Evolutionary conservation across 1,140 invertebrate genomes (phyloP).

Genomic region (Philopotamus ludificatus): DNA sequence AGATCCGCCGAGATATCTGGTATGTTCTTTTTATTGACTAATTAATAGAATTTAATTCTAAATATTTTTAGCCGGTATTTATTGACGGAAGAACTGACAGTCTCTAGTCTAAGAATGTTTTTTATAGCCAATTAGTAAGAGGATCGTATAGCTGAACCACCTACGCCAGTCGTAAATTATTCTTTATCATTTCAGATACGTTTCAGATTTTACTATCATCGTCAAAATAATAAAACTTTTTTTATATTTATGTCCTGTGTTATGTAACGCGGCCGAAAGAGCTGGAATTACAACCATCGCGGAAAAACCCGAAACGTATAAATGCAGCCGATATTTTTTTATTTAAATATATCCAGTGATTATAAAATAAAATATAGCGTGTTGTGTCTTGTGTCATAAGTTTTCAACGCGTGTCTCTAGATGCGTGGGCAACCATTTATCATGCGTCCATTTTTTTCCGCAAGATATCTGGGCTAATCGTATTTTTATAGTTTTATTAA

Average conservation of each 20-base stretch:
- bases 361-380: constrained; percentile 17
- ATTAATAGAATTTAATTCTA: background rate
- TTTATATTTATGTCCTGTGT: no score
- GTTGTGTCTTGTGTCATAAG: constrained; percentile 13
- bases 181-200: constrained; percentile 17
- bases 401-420: constrained; percentile 15
- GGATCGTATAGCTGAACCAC: constrained; percentile 15
- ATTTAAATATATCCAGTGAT: no score
- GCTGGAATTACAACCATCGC: no score
- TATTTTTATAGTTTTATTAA: constrained; percentile 21
- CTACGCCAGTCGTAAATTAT: constrained; percentile 20
- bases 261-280: no score
- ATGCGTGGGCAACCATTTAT: constrained; percentile 10
- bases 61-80: background rate
- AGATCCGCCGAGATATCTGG: constrained; percentile 18
- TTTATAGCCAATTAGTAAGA: constrained; percentile 22
- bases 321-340: no score
- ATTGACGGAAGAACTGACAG: background rate
- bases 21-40: background rate
- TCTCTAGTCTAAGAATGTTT: constrained; percentile 10
- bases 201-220: no score
- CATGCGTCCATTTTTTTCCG: constrained; percentile 15
- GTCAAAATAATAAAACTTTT: no score
- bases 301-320: no score
- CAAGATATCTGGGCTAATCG: constrained; percentile 19